Conservation (phyloP, 2,113 vertebrate species). For the Panthera leo region DNA sequence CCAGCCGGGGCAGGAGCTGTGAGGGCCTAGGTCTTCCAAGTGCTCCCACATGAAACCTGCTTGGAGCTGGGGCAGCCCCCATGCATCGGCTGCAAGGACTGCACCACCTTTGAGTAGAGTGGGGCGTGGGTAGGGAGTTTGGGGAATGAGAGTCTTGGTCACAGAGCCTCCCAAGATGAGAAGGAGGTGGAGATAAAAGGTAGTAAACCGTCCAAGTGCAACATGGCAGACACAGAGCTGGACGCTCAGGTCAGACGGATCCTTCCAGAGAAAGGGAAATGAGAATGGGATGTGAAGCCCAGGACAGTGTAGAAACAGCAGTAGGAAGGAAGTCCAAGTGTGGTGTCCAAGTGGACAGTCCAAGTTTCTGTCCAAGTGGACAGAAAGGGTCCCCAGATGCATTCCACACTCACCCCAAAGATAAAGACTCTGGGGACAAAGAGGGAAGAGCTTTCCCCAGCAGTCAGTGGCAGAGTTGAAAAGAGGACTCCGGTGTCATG, state of each 20-base stretch:
- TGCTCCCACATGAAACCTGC: background rate
- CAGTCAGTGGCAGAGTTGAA: background rate
- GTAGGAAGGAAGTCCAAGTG: background rate
- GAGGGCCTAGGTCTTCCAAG: background rate
- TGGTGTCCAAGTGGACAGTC: too few relatives aligned
- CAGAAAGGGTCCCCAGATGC: background rate
- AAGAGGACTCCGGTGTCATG: background rate
- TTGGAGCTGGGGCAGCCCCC: background rate
- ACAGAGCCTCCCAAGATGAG: background rate
- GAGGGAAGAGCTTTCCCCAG: background rate
- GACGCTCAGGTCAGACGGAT: background rate
- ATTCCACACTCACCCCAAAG: background rate
- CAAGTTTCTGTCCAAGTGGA: too few relatives aligned
- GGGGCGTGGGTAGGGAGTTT: background rate
- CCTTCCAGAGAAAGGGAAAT: background rate
- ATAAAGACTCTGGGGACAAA: background rate
- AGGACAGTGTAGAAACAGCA: background rate
- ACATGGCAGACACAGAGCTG: background rate
- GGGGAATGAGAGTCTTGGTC: background rate
- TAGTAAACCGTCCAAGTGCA: background rate
- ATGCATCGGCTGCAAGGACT: accelerated
- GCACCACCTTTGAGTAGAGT: background rate
- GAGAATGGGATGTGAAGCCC: background rate
- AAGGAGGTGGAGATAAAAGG: background rate
- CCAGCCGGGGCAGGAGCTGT: background rate